A percentile compares a stretch with the other conserved stretches of the same genome.
These are phyloP conservation scores for Hucho hucho DNA, from an alignment of 2,113 vertebrate genomes.

Conservation along the genomic window DNA sequence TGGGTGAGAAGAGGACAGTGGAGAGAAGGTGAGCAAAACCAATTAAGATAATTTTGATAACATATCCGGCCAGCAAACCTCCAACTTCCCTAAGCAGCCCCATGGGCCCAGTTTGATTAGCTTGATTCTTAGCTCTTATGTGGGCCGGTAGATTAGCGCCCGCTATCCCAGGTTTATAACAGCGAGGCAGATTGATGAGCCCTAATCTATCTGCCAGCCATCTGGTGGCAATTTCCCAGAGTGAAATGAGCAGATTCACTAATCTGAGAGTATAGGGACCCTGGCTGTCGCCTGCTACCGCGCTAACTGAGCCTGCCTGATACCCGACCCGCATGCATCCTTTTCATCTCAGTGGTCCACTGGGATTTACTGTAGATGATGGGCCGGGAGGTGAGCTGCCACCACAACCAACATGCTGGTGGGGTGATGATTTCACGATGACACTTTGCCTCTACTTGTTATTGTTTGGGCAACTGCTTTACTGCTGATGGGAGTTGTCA, in stretches of 20 bases:
- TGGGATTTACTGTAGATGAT: conserved; percentile 2
- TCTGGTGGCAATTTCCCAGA: conserved; percentile 60
- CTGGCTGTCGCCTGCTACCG: not conserved
- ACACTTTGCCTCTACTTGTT: too few relatives aligned
- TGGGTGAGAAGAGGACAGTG: too few relatives aligned
- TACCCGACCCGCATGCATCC: not conserved
- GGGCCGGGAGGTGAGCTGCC: not conserved
- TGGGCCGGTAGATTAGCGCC: conserved; percentile 30
- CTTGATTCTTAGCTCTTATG: conserved; percentile 33
- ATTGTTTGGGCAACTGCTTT: too few relatives aligned
- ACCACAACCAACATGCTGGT: not conserved
- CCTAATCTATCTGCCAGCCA: conserved; percentile 57
- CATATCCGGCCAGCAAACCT: too few relatives aligned
- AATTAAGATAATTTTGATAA: too few relatives aligned
- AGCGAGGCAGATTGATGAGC: conserved; percentile 31
- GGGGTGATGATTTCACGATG: too few relatives aligned
- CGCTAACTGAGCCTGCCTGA: conserved; percentile 11
- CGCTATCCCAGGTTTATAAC: conserved; percentile 40
- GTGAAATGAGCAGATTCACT: conserved; percentile 35
- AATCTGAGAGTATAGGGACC: conserved; percentile 49
- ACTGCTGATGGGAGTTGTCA: not conserved
- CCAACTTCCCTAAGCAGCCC: not conserved
- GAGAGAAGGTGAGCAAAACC: too few relatives aligned
- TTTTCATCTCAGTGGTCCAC: conserved; percentile 31
- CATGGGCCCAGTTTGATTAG: conserved; percentile 36